A percentile compares a stretch with the other conserved stretches of the same genome.
phyloP scores from a whole-genome alignment of 2,113 vertebrate genomes.

The Cheirogaleus medius region DNA sequence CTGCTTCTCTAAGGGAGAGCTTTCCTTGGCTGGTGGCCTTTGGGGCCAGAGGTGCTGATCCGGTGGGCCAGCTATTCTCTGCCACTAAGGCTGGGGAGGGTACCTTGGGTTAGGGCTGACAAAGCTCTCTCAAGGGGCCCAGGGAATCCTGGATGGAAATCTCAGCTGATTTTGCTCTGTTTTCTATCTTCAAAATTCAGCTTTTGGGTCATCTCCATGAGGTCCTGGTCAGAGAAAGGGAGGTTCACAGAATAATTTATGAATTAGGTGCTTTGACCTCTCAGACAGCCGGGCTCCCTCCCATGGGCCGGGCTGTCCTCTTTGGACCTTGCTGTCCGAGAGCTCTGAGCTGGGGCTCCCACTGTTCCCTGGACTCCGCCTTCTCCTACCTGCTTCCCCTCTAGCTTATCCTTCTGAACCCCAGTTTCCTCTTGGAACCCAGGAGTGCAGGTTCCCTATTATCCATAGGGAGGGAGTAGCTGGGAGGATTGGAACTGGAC shows the following conservation, averaged over 20 bases:
- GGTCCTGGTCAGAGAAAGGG: neutral
- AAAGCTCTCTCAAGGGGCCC: neutral
- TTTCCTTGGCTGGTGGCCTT: neutral
- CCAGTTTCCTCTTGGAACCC: neutral
- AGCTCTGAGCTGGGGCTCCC: neutral
- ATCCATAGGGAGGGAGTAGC: neutral
- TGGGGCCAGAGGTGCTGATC: neutral
- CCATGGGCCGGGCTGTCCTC: neutral
- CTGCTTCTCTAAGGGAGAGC: neutral
- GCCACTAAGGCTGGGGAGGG: neutral
- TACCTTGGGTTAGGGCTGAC: neutral
- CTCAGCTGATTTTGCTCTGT: neutral
- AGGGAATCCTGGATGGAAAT: neutral
- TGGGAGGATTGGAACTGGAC: neutral
- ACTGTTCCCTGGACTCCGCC: neutral
- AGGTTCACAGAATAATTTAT: neutral
- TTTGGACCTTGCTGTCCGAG: neutral
- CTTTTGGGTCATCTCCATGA: constrained; percentile 10
- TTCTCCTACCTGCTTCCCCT: neutral
- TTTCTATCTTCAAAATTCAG: neutral
- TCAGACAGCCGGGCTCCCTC: neutral
- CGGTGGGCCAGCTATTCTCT: neutral
- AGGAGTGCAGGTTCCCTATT: neutral
- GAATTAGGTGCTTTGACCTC: neutral
- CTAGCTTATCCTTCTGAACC: neutral